Conservation (phyloP, 1,140 invertebrate genomes). For the Drosophila miranda region DNA sequence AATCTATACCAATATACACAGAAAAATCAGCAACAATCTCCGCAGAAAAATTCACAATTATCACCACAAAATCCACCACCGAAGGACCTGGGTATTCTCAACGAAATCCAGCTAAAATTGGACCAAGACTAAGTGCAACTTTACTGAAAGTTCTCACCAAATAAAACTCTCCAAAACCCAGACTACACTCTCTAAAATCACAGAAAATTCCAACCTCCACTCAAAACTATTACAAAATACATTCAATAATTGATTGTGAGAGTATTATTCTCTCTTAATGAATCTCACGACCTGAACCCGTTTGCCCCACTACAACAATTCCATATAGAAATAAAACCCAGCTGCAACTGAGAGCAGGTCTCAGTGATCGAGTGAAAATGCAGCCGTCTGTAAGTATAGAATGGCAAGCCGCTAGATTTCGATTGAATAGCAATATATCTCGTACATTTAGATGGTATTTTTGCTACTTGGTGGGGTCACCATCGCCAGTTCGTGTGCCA, state of each 20-base stretch:
- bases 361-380: constrained; percentile 29
- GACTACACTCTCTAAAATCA: too few species aligned
- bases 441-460: constrained; percentile 9
- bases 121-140: not conserved
- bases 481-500: constrained; percentile 3
- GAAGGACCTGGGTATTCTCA: too few species aligned
- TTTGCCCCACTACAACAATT: not conserved
- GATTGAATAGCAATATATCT: not conserved
- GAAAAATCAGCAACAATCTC: too few species aligned
- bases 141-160: constrained; percentile 5
- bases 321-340: constrained; percentile 15
- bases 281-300: not conserved
- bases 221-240: not conserved
- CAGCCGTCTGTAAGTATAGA: constrained; percentile 24
- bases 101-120: too few species aligned
- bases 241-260: not conserved
- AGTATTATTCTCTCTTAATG: constrained; percentile 1
- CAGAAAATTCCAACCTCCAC: too few species aligned
- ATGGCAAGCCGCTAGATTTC: constrained; percentile 1
- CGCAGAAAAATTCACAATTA: too few species aligned
- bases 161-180: not conserved
- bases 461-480: constrained; percentile 4
- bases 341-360: not conserved
- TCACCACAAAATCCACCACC: too few species aligned
- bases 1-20: too few species aligned